phyloP scores from a whole-genome alignment of 2,888 invertebrate species.

The Antheraea yamamai region DNA sequence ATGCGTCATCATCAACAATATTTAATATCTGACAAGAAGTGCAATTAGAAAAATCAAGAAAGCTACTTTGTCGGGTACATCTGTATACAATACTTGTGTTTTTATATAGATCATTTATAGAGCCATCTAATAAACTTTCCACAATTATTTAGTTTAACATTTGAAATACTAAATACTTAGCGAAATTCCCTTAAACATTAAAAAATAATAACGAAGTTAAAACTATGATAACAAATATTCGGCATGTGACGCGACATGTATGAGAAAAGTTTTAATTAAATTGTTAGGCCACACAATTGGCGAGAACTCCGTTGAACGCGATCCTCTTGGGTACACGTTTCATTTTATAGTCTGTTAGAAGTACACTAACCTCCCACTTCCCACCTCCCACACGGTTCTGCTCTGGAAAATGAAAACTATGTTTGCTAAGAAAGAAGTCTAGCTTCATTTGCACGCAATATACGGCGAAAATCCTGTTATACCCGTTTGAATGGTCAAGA shows the following conservation, averaged over 20 bases:
- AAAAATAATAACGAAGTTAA: background rate
- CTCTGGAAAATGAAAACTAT: background rate
- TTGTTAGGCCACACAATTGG: conserved; percentile 6
- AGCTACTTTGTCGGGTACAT: no score
- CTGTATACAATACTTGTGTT: no score
- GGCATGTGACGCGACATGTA: background rate
- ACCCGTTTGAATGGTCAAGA: no score
- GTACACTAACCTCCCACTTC: background rate
- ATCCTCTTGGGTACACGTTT: conserved; percentile 9
- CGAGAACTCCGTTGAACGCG: conserved; percentile 1
- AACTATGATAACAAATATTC: conserved; percentile 7
- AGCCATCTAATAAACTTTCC: no score
- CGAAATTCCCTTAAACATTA: background rate
- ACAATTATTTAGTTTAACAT: background rate
- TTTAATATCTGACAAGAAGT: no score
- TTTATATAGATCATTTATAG: no score
- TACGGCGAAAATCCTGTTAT: background rate
- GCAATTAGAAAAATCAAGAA: no score
- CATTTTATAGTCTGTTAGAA: conserved; percentile 8
- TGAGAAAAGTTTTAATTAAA: conserved; percentile 9
- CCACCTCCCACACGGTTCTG: background rate
- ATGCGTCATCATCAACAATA: no score
- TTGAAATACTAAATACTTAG: background rate
- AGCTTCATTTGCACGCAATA: background rate
- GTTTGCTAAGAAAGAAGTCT: background rate